Evolutionary conservation across 2,888 invertebrate species (phyloP), one percentile per base, ranked within the genome.

Genomic region (Hypolimnas misippus): DNA sequence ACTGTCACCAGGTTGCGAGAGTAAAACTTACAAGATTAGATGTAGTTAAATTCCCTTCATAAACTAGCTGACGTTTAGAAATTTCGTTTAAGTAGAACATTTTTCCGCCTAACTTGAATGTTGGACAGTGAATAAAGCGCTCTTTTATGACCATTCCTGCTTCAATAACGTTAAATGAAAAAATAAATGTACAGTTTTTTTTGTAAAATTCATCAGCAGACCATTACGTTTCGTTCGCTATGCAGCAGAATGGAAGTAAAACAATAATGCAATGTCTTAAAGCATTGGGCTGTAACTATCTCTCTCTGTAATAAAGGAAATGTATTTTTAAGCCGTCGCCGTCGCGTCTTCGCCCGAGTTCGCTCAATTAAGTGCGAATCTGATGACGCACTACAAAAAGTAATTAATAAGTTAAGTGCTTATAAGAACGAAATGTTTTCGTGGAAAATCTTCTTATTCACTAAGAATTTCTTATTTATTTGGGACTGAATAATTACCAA

Each of bases 311-410:
- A 76, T 75, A 76, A 79, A 82, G 83, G 80, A 84, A 87, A 87
- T 86, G 85, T 86, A 83, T 85, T 86, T 87, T 86, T 86, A 86
- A 87, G 82, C 80, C 78, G 87, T 80, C 86, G 85, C 84, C 84
- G 86, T 83, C 86, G 76, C 78, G 85, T 77, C 86, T 82, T 80
- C 75, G 73, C 76, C 73, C 79, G 76, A 78, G 79, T 82, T 78
- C 84, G 81, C 81, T 84, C 85, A 88, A 87, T 88, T 87, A 88
- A 82, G 76, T 77, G 72, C 73, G 73, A 74, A 71, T 75, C 77
- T 75, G 73, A 76, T 78, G 78, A 77, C 76, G 59, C 66, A 66
- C 65, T 60, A 65, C 60, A 62, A 65, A 63, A 67, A 65, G 62
- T 64, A 67, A 69, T 69, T 69, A 69, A 63, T 65, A 61, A 62